phyloP scores from a whole-genome alignment of 2,797 vertebrate species.

The Melanogrammus aeglefinus region DNA sequence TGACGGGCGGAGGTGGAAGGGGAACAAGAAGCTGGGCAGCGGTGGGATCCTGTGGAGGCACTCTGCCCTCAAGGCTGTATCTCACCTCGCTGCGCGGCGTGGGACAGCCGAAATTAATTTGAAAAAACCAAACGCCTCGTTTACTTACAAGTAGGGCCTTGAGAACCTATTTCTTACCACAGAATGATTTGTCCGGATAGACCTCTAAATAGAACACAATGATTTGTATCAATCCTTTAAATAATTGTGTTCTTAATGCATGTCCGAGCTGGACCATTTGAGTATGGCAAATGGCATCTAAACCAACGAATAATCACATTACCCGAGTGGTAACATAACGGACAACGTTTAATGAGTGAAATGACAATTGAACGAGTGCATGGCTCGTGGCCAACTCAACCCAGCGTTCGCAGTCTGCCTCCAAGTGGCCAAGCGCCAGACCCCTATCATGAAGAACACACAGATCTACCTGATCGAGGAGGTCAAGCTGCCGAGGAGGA shows the following conservation, averaged over 20 bases:
- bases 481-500: too few relatives aligned
- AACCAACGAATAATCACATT: neutral
- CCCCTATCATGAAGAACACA: too few relatives aligned
- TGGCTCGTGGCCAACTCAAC: too few relatives aligned
- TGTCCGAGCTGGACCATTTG: neutral
- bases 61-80: neutral
- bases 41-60: neutral
- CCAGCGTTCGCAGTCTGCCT: too few relatives aligned
- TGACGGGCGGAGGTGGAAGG: conserved; percentile 60
- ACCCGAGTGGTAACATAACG: neutral
- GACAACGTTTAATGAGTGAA: neutral
- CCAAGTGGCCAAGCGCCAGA: too few relatives aligned
- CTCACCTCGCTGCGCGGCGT: neutral
- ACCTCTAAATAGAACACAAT: neutral
- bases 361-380: too few relatives aligned
- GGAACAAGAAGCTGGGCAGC: neutral
- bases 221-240: neutral
- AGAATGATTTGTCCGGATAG: neutral
- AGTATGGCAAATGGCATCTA: neutral
- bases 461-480: too few relatives aligned
- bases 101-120: neutral
- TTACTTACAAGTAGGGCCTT: neutral
- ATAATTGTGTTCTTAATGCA: neutral
- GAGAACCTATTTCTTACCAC: neutral
- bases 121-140: neutral